Evolutionary conservation across 2,113 vertebrate species (phyloP), one percentile per base, ranked within the genome.

Genomic region (Caranx melampygus): DNA sequence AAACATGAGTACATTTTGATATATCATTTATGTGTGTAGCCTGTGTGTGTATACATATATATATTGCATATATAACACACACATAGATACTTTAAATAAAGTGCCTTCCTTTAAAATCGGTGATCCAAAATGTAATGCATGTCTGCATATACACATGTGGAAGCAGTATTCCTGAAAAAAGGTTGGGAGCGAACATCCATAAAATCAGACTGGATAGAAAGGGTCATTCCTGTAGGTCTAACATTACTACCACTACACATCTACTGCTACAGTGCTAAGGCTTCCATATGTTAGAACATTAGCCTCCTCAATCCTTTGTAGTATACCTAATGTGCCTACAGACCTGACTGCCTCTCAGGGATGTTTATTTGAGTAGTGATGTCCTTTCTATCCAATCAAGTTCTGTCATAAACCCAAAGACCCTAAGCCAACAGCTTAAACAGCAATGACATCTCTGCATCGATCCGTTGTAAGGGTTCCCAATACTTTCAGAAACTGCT

Each of bases 91-190:
- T 73, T 89, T 88, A 90, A 92, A 92, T 95, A 95, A 95, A 95
- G 95, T 95, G 94, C 95, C 91, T 91, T 94, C 87, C 82, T 84
- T 91, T 83, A 80, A 90, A 87, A 92, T 81, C 11, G 45, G 76
- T 83, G 80, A 79, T 80, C 78, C 87, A 90, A 79, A 77, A 81
- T 87, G 81, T 86, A 84, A 88, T 76, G 83, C 62, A 2, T 70
- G 81, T 84, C 68, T 51, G 76, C 88, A 87, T 52, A 8, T 52
- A 44, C 78, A 89, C 65, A 86, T 85, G 35, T 80, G 72, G 77
- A 88, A 82, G 71, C 77, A 74, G 82, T 87, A 78, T 91, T 93
- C 93, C 88, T 94, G 91, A 94, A 78, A 87, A 80, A 78, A 76
- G 72, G 70, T 91, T 87, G 89, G 69, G 82, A 88, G 87, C 67